A percentile compares a stretch with the other conserved stretches of the same genome.
phyloP scores from a whole-genome alignment of 2,797 vertebrate genomes.

The Pantherophis vulpinus region DNA sequence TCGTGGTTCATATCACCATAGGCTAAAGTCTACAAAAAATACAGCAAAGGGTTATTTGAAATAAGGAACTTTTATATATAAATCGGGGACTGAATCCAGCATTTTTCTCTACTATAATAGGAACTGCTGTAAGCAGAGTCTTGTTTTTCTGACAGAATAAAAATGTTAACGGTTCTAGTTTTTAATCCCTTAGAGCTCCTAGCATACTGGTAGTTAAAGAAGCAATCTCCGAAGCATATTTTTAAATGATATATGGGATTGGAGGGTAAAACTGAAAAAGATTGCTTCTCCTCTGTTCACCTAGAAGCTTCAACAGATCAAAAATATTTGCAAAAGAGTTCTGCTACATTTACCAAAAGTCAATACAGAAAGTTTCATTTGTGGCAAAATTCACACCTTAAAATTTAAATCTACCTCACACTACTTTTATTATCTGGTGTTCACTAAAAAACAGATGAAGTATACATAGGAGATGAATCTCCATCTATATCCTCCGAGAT shows the following conservation, averaged over 20 bases:
- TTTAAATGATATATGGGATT: background rate
- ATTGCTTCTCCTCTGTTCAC: background rate
- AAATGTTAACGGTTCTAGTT: background rate
- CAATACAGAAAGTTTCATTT: background rate
- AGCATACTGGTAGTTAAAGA: background rate
- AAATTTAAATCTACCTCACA: background rate
- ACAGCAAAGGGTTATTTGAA: background rate
- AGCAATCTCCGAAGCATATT: background rate
- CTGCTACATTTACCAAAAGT: background rate
- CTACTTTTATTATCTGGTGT: background rate
- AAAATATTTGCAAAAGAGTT: background rate
- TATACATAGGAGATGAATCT: background rate
- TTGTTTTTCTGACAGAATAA: background rate
- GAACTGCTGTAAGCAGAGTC: background rate
- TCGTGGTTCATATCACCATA: constrained; percentile 99
- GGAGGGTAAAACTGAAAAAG: background rate
- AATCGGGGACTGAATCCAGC: background rate
- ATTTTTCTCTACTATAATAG: background rate
- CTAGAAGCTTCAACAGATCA: background rate
- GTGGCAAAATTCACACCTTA: background rate
- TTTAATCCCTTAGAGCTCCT: background rate
- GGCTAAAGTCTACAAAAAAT: constrained; percentile 81
- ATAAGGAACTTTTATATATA: background rate
- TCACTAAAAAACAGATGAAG: background rate
- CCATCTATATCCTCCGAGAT: background rate